Base-by-base conservation (phyloP, 2,888 invertebrate species). In the Volucella inanis region DNA sequence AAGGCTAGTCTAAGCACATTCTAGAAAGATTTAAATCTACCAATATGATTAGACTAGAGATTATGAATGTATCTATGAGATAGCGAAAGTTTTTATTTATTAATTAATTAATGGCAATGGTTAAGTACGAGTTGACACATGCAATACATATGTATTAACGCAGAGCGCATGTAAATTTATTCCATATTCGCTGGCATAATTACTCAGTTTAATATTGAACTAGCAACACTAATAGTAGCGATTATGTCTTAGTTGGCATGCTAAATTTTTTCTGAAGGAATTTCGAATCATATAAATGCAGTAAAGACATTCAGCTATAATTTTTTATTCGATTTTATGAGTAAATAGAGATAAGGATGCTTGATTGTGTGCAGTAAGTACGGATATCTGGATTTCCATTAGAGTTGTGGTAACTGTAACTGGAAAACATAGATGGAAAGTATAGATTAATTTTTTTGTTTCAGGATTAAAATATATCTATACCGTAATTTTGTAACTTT, bases 1-100 rank as follows among this genome's bases (percentile, higher is more conserved):
- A 70, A 75, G 74, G 31, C 31, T 31, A 31, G 77, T 76, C 75
- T 43, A 80, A 67, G 68, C 74, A 68, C 68, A 72, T 77, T 49
- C 47, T 49, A 54, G 11, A 18, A 43, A 49, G 31, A 15, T 10
- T 41, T 43, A 15, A 67, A 68, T 12, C 2, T 12, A 68, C 22
- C 45, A 31, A 22, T 8, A 55, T 55, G 54, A 22, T 59, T n/a
- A 15, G 15, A 14, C 8, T 18, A 14, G 22, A 49, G 18, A 49
- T 31, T 61, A 61, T 22, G 47, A 31, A 31, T 31, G 31, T 31
- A 31, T 31, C 31, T 31, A 31, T 31, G 31, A 31, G 31, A 31
- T 31, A 31, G 31, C 31, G 31, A 31, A 31, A 6, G 6, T 31
- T 31, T 31, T 31, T 31, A 31, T 31, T 31, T 31, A 31, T 31